Percentiles rank a stretch among this genome's conserved stretches.
These are phyloP conservation scores for Neogale vison DNA, from an alignment of 2,113 vertebrate species.

Conservation along the genomic window DNA sequence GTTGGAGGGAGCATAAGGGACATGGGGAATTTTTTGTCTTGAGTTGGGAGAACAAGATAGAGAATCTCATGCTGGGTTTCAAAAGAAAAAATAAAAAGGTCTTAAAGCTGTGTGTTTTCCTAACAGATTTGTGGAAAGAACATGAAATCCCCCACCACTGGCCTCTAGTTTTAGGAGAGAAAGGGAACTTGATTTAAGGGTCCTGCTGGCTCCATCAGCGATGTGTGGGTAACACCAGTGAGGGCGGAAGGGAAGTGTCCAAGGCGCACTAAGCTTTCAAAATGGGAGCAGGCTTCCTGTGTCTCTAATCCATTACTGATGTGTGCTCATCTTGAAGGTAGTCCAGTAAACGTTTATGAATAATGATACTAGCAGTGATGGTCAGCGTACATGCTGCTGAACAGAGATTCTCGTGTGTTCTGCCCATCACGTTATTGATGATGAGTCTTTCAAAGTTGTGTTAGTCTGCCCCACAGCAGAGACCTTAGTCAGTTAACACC, in stretches of 20 bases:
- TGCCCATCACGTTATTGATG: neutral
- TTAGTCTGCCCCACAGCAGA: neutral
- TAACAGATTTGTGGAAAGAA: slow-evolving; percentile 60
- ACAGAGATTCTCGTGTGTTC: neutral
- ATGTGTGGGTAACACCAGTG: neutral
- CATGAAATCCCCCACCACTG: slow-evolving; percentile 14
- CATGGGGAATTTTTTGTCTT: slow-evolving; percentile 35
- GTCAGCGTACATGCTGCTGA: fast-evolving
- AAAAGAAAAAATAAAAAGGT: neutral
- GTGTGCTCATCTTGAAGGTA: neutral
- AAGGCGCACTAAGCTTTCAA: neutral
- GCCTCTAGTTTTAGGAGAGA: slow-evolving; percentile 48
- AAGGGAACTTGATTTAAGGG: neutral
- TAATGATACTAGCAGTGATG: fast-evolving
- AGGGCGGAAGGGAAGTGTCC: fast-evolving
- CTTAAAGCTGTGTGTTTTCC: slow-evolving; percentile 54
- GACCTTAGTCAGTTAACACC: neutral
- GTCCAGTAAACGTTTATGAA: too few relatives aligned
- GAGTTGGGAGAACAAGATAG: slow-evolving; percentile 51
- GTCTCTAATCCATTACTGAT: neutral
- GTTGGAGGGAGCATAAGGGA: neutral
- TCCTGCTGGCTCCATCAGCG: neutral
- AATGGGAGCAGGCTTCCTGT: neutral
- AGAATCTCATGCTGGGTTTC: slow-evolving; percentile 31
- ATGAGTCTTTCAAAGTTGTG: neutral